A percentile compares a stretch with the other conserved stretches of the same genome.
Evolutionary conservation across 2,797 vertebrate species (phyloP).

Genomic region (Pseudocheirus occidentalis): DNA sequence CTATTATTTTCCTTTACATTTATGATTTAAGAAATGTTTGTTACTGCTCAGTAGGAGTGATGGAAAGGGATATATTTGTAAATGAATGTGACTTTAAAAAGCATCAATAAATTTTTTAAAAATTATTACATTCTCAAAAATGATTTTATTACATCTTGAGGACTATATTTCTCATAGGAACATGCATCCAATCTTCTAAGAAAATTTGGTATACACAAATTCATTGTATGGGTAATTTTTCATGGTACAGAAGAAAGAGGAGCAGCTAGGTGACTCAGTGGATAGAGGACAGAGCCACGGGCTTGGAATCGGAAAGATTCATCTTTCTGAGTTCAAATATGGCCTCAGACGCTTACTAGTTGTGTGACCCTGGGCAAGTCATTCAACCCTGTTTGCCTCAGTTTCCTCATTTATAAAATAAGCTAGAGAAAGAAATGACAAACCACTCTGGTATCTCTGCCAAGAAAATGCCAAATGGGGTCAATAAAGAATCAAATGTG

Average conservation of each 20-base stretch:
- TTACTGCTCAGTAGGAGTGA: background rate
- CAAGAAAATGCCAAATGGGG: background rate
- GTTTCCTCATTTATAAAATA: background rate
- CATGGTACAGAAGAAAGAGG: background rate
- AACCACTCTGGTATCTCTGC: background rate
- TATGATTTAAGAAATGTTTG: constrained; percentile 6
- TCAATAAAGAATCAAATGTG: background rate
- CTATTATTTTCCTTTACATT: constrained; percentile 25
- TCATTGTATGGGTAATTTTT: background rate
- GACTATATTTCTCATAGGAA: background rate
- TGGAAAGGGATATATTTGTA: background rate
- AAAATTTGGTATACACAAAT: constrained; percentile 31
- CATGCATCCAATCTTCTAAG: background rate
- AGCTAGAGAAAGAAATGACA: background rate
- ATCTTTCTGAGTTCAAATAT: background rate
- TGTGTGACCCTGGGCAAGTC: background rate
- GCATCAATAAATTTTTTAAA: background rate
- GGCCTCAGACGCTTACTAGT: background rate
- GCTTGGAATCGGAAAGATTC: background rate
- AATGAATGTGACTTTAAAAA: background rate
- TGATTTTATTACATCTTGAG: constrained; percentile 34
- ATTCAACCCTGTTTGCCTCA: background rate
- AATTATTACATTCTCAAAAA: background rate
- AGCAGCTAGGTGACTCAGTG: background rate
- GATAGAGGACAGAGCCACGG: no score